These are phyloP conservation scores for Acanthosoma haemorrhoidale DNA, from an alignment of 2,888 invertebrate species.

Conservation along the genomic window DNA sequence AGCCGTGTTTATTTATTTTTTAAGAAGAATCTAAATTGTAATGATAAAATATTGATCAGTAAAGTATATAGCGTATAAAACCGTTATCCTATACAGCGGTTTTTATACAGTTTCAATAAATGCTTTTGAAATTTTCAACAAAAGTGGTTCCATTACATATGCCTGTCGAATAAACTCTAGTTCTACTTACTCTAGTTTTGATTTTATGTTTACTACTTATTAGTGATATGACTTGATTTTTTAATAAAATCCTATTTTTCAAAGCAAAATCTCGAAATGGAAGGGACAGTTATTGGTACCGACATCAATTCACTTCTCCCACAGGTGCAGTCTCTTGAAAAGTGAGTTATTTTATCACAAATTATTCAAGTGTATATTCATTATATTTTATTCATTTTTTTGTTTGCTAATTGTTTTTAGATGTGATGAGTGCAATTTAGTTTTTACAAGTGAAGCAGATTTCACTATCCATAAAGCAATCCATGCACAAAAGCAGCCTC, in stretches of 20 bases:
- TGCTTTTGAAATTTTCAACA: too few relatives aligned
- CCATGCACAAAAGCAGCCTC: conserved; percentile 28
- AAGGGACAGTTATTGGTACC: background rate
- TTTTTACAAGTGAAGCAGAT: conserved; percentile 24
- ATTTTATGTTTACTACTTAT: too few relatives aligned
- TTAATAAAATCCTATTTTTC: background rate
- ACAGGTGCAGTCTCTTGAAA: background rate
- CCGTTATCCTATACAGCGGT: too few relatives aligned
- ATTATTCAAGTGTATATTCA: background rate
- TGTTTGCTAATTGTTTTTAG: background rate
- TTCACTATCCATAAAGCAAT: conserved; percentile 32
- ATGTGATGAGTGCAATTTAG: conserved; percentile 25
- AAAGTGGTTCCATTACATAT: too few relatives aligned
- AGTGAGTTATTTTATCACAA: background rate
- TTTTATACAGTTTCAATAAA: too few relatives aligned
- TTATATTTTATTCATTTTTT: background rate
- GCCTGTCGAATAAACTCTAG: too few relatives aligned
- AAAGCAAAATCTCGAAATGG: background rate
- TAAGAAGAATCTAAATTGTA: too few relatives aligned
- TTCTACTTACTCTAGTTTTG: too few relatives aligned
- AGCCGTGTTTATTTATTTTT: too few relatives aligned
- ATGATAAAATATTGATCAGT: too few relatives aligned
- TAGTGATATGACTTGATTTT: background rate
- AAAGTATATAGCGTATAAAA: too few relatives aligned
- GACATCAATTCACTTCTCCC: background rate